phyloP scores from a whole-genome alignment of 2,113 vertebrate genomes.

The Ursus arctos region DNA sequence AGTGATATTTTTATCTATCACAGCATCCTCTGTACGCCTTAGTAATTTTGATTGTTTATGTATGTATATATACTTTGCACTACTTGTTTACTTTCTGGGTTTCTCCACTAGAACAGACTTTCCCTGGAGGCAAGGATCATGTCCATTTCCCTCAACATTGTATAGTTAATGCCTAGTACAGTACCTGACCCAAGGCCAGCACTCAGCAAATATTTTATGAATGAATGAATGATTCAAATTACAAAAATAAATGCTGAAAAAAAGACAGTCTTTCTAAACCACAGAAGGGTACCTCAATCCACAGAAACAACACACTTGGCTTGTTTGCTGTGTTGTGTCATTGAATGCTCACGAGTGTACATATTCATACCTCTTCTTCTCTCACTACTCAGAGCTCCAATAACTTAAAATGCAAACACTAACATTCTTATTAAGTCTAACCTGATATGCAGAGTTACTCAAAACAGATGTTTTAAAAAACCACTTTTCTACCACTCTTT shows the following conservation, averaged over 20 bases:
- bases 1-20: not conserved
- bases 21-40: not conserved
- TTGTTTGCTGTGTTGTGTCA: not conserved
- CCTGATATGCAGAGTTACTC: not conserved
- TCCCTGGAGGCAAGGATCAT: not conserved
- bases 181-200: not conserved
- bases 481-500: not conserved
- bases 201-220: not conserved
- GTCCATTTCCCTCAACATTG: not conserved
- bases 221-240: not conserved
- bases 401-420: not conserved
- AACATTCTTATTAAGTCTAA: not conserved
- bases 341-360: rapidly evolving
- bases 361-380: not conserved
- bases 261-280: not conserved
- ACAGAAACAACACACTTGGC: not conserved
- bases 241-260: not conserved
- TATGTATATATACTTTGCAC: not conserved
- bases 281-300: not conserved
- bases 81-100: not conserved
- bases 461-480: not conserved
- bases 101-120: not conserved
- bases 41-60: not conserved
- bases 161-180: not conserved
- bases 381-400: not conserved